Base-by-base conservation (phyloP, 2,888 invertebrate genomes). In the Macrophya alboannulata region DNA sequence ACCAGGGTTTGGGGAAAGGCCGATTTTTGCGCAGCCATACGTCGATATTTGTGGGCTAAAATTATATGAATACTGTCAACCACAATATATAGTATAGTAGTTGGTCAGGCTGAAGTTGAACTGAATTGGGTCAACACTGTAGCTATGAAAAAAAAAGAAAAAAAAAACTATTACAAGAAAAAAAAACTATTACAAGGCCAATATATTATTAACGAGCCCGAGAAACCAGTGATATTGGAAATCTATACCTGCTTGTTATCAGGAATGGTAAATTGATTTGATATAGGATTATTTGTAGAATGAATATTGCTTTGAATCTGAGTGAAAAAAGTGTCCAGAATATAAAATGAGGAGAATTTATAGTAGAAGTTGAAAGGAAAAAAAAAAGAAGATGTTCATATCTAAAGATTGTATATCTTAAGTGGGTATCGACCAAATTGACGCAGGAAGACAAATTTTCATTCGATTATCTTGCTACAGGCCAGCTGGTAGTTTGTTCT, bases 401-500 rank as follows among this genome's bases (percentile, higher is more conserved):
- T 68, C 37, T 68, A 1, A 17, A 37, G 68, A 68, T 68, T 68
- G 68, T 68, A 68, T 68, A 62, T 62, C 25, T n/a, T 40, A n/a
- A 40, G 72, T 43, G 45, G 45, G 72, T 12, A 55, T 37, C 31
- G 77, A 77, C 31, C n/a, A 77, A 77, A 40, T 21, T 59, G 40
- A 62, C 48, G 17, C 25, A 25, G n/a, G n/a, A 48, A 51, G 25
- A 68, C 31, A 48, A 83, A 62, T 62, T 83, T 68, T 45, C 31
- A 71, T 45, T 68, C 31, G 83, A 71, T 68, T 25, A 71, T 83
- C 25, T 68, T 51, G 83, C 83, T 51, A 81, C 62, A 31, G 55
- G 43, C 55, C 55, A 77, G 37, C 48, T 25, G 40, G 55, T 37
- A 9, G 45, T 48, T 83, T 40, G 68, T 83, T 65, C 31, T 51